A percentile compares a stretch with the other conserved stretches of the same genome.
Conservation (phyloP, 1,140 invertebrate species). For the Nebria ingens region DNA sequence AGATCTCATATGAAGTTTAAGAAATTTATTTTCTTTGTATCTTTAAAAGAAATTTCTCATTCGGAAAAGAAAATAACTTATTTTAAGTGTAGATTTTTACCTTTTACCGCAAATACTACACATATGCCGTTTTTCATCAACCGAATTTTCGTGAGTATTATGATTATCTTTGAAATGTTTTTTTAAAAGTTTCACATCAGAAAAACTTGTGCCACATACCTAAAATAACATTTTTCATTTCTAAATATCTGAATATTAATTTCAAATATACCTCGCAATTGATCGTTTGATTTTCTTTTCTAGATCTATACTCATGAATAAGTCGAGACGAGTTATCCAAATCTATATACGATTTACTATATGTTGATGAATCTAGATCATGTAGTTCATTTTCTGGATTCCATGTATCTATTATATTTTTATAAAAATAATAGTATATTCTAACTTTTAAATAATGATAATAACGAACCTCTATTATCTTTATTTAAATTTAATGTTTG, state of each 20-base stretch:
- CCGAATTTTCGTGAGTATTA: not conserved
- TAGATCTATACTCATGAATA: not conserved
- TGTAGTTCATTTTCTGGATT: not conserved
- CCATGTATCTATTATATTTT: not conserved
- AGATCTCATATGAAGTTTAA: not conserved
- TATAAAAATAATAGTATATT: too few species aligned
- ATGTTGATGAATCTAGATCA: not conserved
- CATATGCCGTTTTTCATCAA: not conserved
- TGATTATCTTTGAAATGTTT: not conserved
- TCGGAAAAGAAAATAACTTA: not conserved
- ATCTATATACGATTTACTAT: conserved; percentile 1
- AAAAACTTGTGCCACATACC: not conserved
- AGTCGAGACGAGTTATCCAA: not conserved
- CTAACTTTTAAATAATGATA: too few species aligned
- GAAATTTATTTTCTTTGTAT: conserved; percentile 3
- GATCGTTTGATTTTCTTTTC: not conserved
- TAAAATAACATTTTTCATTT: not conserved
- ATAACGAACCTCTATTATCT: not conserved
- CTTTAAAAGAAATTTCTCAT: conserved; percentile 5
- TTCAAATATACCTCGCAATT: not conserved
- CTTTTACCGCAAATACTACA: not conserved
- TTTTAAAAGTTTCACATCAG: not conserved
- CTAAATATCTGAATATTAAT: not conserved
- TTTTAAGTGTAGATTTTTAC: not conserved
- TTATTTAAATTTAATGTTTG: not conserved